Evolutionary conservation across 2,113 vertebrate genomes (phyloP).

Genomic region (Podarcis raffonei): DNA sequence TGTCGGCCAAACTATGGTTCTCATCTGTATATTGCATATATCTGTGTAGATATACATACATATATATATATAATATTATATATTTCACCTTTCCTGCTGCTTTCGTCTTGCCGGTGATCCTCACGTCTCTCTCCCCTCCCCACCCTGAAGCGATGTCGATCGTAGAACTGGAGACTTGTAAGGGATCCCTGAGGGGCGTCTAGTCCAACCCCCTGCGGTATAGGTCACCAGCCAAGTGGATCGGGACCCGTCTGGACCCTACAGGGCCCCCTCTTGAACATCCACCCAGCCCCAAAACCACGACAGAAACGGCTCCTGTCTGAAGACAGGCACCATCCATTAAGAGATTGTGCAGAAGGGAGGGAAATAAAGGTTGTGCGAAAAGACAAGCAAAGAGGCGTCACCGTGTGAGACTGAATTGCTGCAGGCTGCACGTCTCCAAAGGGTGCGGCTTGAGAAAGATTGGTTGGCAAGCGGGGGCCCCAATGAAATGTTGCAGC

Average conservation of each 20-base stretch:
- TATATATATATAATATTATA: background rate
- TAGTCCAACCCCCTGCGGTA: too few relatives aligned
- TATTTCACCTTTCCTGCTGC: background rate
- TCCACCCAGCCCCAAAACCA: background rate
- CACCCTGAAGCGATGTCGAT: too few relatives aligned
- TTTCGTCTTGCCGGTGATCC: too few relatives aligned
- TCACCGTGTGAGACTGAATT: background rate
- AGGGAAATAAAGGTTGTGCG: background rate
- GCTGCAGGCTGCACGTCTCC: background rate
- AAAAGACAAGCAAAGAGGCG: background rate
- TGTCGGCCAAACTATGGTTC: background rate
- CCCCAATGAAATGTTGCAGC: background rate
- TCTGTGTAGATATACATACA: background rate
- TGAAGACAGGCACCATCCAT: background rate
- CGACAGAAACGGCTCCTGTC: too few relatives aligned
- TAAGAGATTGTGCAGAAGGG: background rate
- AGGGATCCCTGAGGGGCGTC: too few relatives aligned
- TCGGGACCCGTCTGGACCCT: background rate
- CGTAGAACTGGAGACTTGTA: too few relatives aligned
- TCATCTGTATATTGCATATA: background rate
- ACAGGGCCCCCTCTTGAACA: too few relatives aligned
- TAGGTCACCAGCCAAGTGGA: background rate
- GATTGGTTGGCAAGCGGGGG: background rate
- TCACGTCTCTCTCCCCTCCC: too few relatives aligned
- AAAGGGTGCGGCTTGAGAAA: background rate